These are phyloP conservation scores for Pterois miles DNA, from an alignment of 2,797 vertebrate species.

Conservation along the genomic window DNA sequence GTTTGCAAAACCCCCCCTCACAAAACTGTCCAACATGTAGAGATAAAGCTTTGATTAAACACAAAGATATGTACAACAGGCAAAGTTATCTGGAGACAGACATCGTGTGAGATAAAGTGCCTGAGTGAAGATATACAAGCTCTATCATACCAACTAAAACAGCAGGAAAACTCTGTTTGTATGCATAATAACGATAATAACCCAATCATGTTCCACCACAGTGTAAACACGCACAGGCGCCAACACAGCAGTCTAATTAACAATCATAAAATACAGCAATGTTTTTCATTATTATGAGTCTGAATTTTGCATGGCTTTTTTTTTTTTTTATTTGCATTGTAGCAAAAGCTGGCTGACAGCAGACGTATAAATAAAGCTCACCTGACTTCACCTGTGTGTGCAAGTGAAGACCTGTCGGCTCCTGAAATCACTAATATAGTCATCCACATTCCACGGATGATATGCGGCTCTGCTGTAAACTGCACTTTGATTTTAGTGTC, in stretches of 20 bases:
- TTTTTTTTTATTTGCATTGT: neutral
- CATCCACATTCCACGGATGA: slow-evolving; percentile 54
- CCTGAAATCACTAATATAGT: slow-evolving; percentile 41
- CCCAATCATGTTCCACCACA: slow-evolving; percentile 36
- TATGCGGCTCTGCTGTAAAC: neutral
- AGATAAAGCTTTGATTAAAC: slow-evolving; percentile 10
- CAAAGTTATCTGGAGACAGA: neutral
- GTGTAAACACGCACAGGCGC: slow-evolving; percentile 53
- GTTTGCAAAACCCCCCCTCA: slow-evolving; percentile 17
- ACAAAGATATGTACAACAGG: slow-evolving; percentile 11
- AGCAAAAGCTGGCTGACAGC: neutral
- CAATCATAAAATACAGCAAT: slow-evolving; percentile 43
- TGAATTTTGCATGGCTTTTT: neutral
- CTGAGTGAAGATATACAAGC: slow-evolving; percentile 42
- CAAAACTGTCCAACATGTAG: neutral
- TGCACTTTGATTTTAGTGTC: slow-evolving; percentile 13
- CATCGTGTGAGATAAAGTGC: slow-evolving; percentile 9
- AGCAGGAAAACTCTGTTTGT: slow-evolving; percentile 60
- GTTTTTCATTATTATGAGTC: slow-evolving; percentile 4
- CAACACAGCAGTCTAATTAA: slow-evolving; percentile 51
- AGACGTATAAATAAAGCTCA: neutral
- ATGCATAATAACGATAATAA: slow-evolving; percentile 63
- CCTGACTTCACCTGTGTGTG: neutral
- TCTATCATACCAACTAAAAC: slow-evolving; percentile 17
- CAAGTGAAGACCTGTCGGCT: neutral